Evolutionary conservation across 1,140 invertebrate genomes (phyloP), one percentile per base, ranked within the genome.

Genomic region (Proctacanthus coquilletti): DNA sequence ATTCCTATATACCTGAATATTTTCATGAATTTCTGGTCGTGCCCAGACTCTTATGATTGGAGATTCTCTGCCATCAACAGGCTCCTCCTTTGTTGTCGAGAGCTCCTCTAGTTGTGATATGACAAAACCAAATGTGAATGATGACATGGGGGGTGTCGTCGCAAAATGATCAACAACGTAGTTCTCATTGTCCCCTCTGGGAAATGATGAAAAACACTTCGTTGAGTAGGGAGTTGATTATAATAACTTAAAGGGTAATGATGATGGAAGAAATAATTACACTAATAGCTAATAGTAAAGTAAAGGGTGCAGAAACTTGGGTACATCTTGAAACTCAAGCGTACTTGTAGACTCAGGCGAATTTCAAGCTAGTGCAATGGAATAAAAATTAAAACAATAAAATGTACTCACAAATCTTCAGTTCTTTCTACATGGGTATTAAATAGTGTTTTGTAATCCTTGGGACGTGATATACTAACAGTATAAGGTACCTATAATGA

Each of bases 101-200:
- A 72, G 50, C 29, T 63, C 62, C 33, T 64, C 46, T 20, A 88
- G 73, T 42, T 89, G 79, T 5, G 80, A 80, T 10, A 91, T 72
- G 14, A 85, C 68, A 38, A 92, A 67, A 0, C 81, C 84, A n/a
- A 92, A 53, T 0, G 86, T 74, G 53, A 84, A 88, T 0, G 86
- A 83, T 2, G 84, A 79, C 75, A 93, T 89, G 20, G 72, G 68
- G 1, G 81, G 76, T 0, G 80, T 83, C 38, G 62, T 68, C 40
- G 74, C 65, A 49, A 84, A 92, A 39, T 71, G 61, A 48, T 80
- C 77, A 49, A 72, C 67, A 2, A 78, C 65, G 49, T 70, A 69
- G n/a, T 52, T 51, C 11, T 52, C 44, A 35, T 62, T 49, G 4
- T 57, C 51, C 36, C 62, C 65, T 17, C 17, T 35, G 21, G 18